A percentile compares a stretch with the other conserved stretches of the same genome.
These are phyloP conservation scores for Brachyhypopomus occidentalis DNA, from an alignment of 2,113 vertebrate genomes.

Conservation along the genomic window DNA sequence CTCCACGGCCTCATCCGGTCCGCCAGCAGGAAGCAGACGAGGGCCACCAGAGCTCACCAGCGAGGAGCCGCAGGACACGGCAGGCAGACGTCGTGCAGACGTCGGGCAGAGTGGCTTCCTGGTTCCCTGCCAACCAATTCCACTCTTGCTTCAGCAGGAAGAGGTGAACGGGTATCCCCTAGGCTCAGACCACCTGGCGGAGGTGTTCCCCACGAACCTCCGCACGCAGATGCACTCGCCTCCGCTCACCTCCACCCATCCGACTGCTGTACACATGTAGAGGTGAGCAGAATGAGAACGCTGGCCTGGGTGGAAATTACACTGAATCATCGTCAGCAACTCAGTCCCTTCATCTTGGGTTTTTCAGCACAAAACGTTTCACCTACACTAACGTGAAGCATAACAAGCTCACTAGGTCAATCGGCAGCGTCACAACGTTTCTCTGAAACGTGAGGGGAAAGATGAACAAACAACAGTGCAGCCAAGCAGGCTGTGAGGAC, in stretches of 20 bases:
- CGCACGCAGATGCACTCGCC: too few relatives aligned
- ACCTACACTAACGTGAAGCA: neutral
- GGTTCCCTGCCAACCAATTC: conserved; percentile 10
- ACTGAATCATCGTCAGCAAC: conserved; percentile 67
- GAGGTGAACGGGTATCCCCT: neutral
- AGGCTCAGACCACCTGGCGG: conserved; percentile 15
- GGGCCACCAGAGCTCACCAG: conserved; percentile 60
- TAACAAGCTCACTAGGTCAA: conserved; percentile 24
- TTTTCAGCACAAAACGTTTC: neutral
- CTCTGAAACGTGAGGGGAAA: neutral
- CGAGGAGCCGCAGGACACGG: conserved; percentile 7
- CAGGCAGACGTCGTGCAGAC: too few relatives aligned
- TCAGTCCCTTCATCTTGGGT: conserved; percentile 45
- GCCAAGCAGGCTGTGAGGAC: neutral
- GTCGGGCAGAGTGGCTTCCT: conserved; percentile 54
- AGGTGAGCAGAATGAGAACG: conserved; percentile 57
- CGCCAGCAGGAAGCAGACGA: conserved; percentile 63
- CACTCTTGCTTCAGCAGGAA: conserved; percentile 24
- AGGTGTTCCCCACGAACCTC: too few relatives aligned
- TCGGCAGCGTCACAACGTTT: neutral
- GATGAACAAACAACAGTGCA: conserved; percentile 4
- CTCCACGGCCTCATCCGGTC: conserved; percentile 63
- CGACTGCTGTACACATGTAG: conserved; percentile 38
- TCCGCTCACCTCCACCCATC: neutral
- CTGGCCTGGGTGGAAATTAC: conserved; percentile 69